Percentiles rank a stretch among this genome's conserved stretches.
Conservation (phyloP, 2,888 invertebrate species). For the Calephelis perditalis region DNA sequence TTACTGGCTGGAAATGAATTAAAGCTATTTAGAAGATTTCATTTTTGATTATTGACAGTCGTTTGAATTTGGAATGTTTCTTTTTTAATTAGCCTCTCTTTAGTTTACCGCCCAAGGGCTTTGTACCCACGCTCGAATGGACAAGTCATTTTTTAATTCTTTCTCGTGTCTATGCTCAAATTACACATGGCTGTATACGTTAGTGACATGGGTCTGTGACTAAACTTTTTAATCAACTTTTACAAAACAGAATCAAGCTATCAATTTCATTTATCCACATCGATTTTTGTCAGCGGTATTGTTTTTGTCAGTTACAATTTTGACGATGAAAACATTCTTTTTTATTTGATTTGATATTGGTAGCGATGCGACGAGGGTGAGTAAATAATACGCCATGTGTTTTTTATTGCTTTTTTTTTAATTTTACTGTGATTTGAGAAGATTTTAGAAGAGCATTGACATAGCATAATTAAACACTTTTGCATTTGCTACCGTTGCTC, state of each 20-base stretch:
- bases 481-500: no score
- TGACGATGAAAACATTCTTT: constrained; percentile 8
- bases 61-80: constrained; percentile 29
- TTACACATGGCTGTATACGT: constrained; percentile 32
- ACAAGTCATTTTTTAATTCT: constrained; percentile 50
- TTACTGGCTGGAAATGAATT: constrained; percentile 15
- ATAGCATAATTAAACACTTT: no score
- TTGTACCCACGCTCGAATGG: constrained; percentile 59
- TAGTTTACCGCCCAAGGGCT: constrained; percentile 48
- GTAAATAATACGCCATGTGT: background rate
- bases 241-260: constrained; percentile 1
- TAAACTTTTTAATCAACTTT: constrained; percentile 11
- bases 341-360: constrained; percentile 25
- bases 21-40: constrained; percentile 18
- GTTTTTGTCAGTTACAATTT: constrained; percentile 2
- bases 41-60: constrained; percentile 27
- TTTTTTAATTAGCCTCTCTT: constrained; percentile 40
- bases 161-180: constrained; percentile 48
- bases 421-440: no score
- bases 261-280: constrained; percentile 3
- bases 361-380: constrained; percentile 14
- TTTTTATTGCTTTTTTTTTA: background rate
- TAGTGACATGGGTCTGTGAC: constrained; percentile 11
- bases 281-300: constrained; percentile 3
- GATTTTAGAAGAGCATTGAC: no score